Evolutionary conservation across 1,140 invertebrate species (phyloP).

Genomic region (Paraescarpia echinospica): DNA sequence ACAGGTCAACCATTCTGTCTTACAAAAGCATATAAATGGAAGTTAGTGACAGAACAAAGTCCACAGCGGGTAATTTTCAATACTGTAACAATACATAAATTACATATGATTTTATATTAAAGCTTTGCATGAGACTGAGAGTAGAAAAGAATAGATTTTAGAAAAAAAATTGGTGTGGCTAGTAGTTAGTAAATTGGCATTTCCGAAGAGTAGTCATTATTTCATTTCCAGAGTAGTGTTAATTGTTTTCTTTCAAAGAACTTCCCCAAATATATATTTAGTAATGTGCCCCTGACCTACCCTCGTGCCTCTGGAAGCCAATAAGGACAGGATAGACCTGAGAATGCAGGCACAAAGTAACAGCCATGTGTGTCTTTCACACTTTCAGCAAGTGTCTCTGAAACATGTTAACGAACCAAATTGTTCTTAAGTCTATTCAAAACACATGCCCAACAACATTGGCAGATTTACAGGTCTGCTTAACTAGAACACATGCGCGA

Average conservation of each 20-base stretch:
- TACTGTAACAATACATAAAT: too few species aligned
- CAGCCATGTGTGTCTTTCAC: conserved; percentile 80
- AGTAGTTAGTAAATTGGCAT: not conserved
- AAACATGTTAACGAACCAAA: conserved; percentile 12
- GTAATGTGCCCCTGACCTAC: conserved; percentile 35
- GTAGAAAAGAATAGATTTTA: not conserved
- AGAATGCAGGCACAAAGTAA: conserved; percentile 90
- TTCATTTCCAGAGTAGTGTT: not conserved
- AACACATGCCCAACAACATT: too few species aligned
- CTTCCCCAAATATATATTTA: not conserved
- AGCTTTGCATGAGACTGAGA: too few species aligned
- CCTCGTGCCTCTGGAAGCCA: conserved; percentile 91
- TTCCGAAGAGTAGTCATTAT: not conserved
- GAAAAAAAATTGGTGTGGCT: not conserved
- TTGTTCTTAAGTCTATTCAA: not conserved
- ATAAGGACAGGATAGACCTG: conserved; percentile 91
- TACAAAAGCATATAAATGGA: not conserved
- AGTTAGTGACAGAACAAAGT: not conserved
- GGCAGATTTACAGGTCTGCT: not conserved
- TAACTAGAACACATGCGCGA: conserved; percentile 9
- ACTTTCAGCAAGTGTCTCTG: conserved; percentile 71
- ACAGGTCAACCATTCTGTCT: not conserved
- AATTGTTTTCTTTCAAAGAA: not conserved
- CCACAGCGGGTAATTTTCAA: too few species aligned
- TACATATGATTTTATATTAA: not conserved